These are phyloP conservation scores for Nephrotoma flavescens DNA, from an alignment of 2,888 invertebrate genomes.

Conservation along the genomic window DNA sequence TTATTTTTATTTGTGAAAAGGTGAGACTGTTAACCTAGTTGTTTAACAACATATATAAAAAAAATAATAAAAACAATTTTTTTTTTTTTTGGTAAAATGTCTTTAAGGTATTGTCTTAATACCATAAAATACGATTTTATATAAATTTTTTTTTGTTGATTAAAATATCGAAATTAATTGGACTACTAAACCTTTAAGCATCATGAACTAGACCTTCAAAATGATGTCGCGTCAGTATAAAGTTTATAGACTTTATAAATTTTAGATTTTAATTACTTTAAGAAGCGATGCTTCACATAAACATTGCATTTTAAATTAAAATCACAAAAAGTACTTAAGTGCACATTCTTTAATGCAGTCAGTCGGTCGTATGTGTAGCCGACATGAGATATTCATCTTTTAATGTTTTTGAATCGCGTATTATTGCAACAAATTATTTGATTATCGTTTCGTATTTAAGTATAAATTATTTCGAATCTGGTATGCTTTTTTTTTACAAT, in stretches of 20 bases:
- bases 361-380: not conserved
- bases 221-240: not conserved
- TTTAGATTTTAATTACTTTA: not conserved
- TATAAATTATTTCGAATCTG: not conserved
- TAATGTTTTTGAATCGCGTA: not conserved
- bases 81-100: not conserved
- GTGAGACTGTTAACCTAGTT: not conserved
- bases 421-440: not conserved
- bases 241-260: not conserved
- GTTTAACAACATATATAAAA: not conserved
- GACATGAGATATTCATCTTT: not conserved
- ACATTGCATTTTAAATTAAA: not conserved
- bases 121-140: not conserved
- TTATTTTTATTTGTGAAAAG: not conserved
- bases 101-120: not conserved
- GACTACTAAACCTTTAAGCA: not conserved
- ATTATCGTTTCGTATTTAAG: not conserved
- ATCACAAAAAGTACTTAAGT: not conserved
- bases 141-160: not conserved
- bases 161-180: not conserved
- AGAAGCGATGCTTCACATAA: not conserved
- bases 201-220: not conserved
- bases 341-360: not conserved
- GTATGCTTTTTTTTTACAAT: not conserved
- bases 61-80: not conserved